Conservation (phyloP, 1,140 invertebrate genomes). For the Alviniconcha marisindica region DNA sequence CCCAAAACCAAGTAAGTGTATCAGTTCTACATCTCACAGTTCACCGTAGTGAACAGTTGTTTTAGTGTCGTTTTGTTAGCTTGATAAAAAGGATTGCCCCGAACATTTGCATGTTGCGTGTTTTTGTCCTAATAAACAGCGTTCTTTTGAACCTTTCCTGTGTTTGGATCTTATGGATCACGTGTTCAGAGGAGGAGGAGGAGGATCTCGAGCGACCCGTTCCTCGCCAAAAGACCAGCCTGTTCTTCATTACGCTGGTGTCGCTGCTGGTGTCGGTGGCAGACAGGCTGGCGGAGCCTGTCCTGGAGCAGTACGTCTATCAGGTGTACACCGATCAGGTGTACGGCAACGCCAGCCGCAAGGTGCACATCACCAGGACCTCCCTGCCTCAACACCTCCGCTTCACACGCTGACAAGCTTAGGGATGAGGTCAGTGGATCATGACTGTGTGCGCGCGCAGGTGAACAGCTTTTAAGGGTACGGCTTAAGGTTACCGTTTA, state of each 20-base stretch:
- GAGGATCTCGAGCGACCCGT: neutral
- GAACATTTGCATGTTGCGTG: too few relatives aligned
- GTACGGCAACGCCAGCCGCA: conserved; percentile 19
- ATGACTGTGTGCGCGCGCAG: too few relatives aligned
- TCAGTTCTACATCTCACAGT: too few relatives aligned
- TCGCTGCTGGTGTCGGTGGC: neutral
- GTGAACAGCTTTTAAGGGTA: too few relatives aligned
- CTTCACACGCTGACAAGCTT: neutral
- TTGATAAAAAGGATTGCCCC: too few relatives aligned
- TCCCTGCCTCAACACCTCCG: conserved; percentile 12
- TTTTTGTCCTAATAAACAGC: too few relatives aligned
- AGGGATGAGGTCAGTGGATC: neutral
- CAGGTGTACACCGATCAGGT: conserved; percentile 15
- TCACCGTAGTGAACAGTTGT: too few relatives aligned
- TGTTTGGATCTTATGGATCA: too few relatives aligned
- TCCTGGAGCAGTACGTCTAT: conserved; percentile 3
- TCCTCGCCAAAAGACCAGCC: neutral
- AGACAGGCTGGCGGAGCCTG: neutral
- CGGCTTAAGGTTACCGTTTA: too few relatives aligned
- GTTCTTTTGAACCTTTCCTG: too few relatives aligned
- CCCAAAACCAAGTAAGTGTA: too few relatives aligned
- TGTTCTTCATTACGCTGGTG: neutral
- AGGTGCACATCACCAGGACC: neutral
- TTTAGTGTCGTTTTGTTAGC: too few relatives aligned
- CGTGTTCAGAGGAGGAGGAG: neutral